phyloP scores from a whole-genome alignment of 2,797 vertebrate genomes.

The Martes flavigula region DNA sequence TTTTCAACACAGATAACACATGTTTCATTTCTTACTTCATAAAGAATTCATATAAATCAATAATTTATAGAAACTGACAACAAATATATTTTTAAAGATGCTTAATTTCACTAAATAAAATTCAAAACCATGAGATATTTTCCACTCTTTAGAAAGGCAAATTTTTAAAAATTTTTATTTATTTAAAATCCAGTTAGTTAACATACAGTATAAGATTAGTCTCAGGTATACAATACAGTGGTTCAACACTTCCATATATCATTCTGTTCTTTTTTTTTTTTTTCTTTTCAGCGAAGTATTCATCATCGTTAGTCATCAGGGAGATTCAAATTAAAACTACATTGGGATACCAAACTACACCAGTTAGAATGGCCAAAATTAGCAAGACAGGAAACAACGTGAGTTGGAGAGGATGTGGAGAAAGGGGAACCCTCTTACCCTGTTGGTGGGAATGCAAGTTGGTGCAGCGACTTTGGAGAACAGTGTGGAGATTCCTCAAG shows the following conservation, averaged over 20 bases:
- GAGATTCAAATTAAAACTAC: too few species aligned
- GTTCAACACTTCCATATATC: not conserved
- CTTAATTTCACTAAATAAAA: conserved; percentile 8
- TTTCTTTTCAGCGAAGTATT: too few species aligned
- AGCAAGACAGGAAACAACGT: too few species aligned
- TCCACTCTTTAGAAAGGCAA: not conserved
- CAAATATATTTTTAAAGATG: not conserved
- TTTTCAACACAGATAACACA: not conserved
- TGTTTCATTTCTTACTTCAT: conserved; percentile 35
- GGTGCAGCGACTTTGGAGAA: too few species aligned
- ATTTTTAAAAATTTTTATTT: not conserved
- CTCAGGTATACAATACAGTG: not conserved
- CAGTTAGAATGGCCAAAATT: too few species aligned
- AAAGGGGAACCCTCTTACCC: too few species aligned
- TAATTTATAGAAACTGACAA: not conserved
- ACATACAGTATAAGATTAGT: not conserved
- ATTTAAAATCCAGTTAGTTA: not conserved
- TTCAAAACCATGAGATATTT: not conserved
- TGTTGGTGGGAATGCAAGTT: too few species aligned
- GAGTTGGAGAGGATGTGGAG: too few species aligned
- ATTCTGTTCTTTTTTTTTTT: not conserved
- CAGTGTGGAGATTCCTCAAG: too few species aligned
- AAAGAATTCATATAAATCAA: not conserved
- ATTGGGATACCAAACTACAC: too few species aligned
- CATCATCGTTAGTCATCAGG: too few species aligned